Evolutionary conservation across 1,140 invertebrate genomes (phyloP), one percentile per base, ranked within the genome.

Genomic region (Halotydeus destructor): DNA sequence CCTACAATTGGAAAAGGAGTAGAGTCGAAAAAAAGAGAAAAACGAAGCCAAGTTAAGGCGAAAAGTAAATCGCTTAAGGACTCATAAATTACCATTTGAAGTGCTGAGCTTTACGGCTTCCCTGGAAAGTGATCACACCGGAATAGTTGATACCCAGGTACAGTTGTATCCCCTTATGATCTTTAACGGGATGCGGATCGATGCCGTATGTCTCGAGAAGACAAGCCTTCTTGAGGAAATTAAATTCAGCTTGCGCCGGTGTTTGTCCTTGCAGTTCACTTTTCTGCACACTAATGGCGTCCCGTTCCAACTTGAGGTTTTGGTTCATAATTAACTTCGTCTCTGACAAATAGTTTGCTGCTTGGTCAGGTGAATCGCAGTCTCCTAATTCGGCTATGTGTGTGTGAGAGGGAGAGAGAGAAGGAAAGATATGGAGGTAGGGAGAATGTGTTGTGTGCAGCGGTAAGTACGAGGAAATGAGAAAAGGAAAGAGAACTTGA

Each of bases 151-250:
- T 83, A 16, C 89, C 91, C 32, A 97, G 66, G 58, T 91, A 93
- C 11, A 94, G 61, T 56, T 86, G 82, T 49, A 75, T 77, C 9
- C 79, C 75, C 61, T 78, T 72, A 56, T 83, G 78, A 62, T 93
- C 84, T 70, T 94, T 96, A n/a, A 96, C 86, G 38, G 83, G 79
- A 69, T 96, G 84, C 2, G 89, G 91, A 65, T 97, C 89, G 23
- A 96, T 78, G 11, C 89, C 91, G 57, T 96, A 97, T 0, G 88
- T 93, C 54, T 94, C 89, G 27, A 96, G 65, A 41, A 76, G 71
- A 24, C 78, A 76, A 16, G 86, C 83, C 53, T 84, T 75, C 59
- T 76, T 78, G 23, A 91, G 66, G 58, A 91, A 91, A 45, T 74
- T 70, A 23, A 69, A 70, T 62, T 89, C 84, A 3, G 82, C 75